Base-by-base conservation (phyloP, 2,113 vertebrate species). In the Prionailurus viverrinus region DNA sequence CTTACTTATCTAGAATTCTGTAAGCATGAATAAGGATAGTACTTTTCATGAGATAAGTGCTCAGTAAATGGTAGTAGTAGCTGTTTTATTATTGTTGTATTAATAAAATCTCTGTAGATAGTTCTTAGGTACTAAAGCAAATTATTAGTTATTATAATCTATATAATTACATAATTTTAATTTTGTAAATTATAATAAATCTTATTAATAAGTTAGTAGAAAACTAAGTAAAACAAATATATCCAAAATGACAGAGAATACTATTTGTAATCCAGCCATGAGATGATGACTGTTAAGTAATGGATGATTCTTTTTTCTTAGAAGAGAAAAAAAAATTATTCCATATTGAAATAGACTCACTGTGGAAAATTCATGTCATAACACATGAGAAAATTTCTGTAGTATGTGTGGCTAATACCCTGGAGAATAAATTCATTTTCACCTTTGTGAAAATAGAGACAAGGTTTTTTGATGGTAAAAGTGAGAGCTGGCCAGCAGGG, bases 251-350 rank as follows among this genome's bases (percentile, higher is more conserved):
- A 83, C n/a, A 66, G 73, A 27, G 36, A 55, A 82, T 79, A 12
- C 5, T 95, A 16, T 83, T 33, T 41, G 5, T 71, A 86, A 93
- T 36, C 21, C 39, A 51, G 53, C 4, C 21, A 36, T 16, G 1
- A 83, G 25, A 76, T 31, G 39, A n/a, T 61, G 53, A 65, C 53
- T 92, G 15, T 69, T 87, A 68, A 65, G 21, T 55, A 65, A 63
- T 89, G 45, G 36, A 69, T 45, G 33, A 92, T 76, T 51, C 21
- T 89, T 83, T 94, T 74, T 95, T 69, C 23, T 81, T 80, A 16
- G 76, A 81, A 36, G 94, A 97, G n/a, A 92, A 66, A 95, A 96
- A 93, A 92, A 90, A 66, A n/a, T 74, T 96, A 45, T 63, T 91
- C 33, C 39, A 16, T 53, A 73, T 83, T 95, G 73, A 97, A 93